Evolutionary conservation across 2,113 vertebrate species (phyloP).

Genomic region (Crypturellus undulatus): DNA sequence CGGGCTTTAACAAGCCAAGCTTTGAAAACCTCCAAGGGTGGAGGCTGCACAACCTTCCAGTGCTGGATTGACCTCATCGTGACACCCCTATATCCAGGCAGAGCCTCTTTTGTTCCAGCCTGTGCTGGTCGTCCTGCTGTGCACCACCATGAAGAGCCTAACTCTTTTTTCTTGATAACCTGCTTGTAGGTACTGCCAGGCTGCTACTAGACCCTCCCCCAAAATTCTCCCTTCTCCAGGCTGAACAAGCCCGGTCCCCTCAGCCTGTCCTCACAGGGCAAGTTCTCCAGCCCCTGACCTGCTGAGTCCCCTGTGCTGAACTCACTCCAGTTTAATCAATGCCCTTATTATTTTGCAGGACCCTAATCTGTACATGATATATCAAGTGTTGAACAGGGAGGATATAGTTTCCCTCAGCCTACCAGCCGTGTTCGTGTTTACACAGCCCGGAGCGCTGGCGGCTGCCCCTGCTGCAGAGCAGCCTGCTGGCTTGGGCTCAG

Average conservation of each 20-base stretch:
- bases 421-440: background rate
- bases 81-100: background rate
- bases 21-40: background rate
- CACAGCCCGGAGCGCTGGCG: too few relatives aligned
- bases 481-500: background rate
- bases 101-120: background rate
- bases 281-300: background rate
- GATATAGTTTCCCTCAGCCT: background rate
- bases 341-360: background rate
- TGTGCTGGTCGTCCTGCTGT: background rate
- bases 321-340: background rate
- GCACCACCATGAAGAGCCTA: background rate
- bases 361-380: background rate
- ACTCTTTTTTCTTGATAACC: background rate
- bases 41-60: background rate
- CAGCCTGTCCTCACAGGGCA: fast-evolving
- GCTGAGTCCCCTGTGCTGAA: background rate
- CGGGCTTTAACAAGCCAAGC: background rate
- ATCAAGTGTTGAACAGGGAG: background rate
- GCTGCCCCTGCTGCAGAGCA: background rate
- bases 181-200: background rate
- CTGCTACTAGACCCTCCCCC: background rate
- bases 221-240: background rate
- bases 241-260: background rate
- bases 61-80: background rate